A percentile compares a stretch with the other conserved stretches of the same genome.
Evolutionary conservation across 2,797 vertebrate species (phyloP).

Genomic region (Microchirus variegatus): DNA sequence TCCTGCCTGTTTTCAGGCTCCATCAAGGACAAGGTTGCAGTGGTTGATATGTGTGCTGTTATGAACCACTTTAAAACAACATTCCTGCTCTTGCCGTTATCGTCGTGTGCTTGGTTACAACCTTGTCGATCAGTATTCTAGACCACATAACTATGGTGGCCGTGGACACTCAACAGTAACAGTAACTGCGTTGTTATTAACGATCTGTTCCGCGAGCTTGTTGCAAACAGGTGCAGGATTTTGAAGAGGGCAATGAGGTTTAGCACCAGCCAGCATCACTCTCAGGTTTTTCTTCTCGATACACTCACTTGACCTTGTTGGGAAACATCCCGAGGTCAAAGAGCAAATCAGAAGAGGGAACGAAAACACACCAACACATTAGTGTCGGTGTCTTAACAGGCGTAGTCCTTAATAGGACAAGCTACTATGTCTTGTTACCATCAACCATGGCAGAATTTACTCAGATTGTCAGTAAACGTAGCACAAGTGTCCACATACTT

Average conservation of each 20-base stretch:
- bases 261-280: no score
- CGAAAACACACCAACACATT: not conserved
- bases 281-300: no score
- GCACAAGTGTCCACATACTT: no score
- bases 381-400: not conserved
- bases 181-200: conserved; percentile 17
- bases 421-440: no score
- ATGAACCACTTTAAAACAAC: not conserved
- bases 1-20: no score
- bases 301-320: no score
- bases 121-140: conserved; percentile 42
- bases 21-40: no score
- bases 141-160: conserved; percentile 34
- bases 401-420: not conserved
- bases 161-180: conserved; percentile 19
- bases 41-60: conserved; percentile 4
- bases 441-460: no score
- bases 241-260: no score
- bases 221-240: not conserved
- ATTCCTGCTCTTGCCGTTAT: conserved; percentile 16
- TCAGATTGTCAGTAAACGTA: no score
- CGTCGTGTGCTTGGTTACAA: conserved; percentile 28
- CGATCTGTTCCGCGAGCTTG: not conserved
- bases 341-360: not conserved
- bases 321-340: not conserved